phyloP scores from a whole-genome alignment of 2,113 vertebrate genomes.

The Pardalotus punctatus region DNA sequence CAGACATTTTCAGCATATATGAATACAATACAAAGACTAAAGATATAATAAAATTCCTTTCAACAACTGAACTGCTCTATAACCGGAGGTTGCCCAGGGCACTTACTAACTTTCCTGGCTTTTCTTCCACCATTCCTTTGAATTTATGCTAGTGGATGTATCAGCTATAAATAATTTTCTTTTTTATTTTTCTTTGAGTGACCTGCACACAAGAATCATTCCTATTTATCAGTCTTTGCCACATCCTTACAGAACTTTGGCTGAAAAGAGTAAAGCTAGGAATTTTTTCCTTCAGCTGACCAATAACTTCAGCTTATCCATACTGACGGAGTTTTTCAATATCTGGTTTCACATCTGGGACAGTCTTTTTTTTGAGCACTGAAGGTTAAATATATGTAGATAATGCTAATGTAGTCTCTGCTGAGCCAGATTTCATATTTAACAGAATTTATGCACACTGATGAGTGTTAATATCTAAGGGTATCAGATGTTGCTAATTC shows the following conservation, averaged over 20 bases:
- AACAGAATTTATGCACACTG: neutral
- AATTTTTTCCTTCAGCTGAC: neutral
- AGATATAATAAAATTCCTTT: neutral
- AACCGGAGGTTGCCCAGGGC: neutral
- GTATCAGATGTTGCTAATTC: conserved; percentile 3
- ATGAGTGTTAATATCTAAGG: neutral
- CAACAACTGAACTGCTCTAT: neutral
- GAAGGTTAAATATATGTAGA: neutral
- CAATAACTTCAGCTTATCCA: neutral
- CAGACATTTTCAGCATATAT: neutral
- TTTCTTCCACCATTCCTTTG: neutral
- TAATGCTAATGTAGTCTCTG: neutral
- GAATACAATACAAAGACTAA: neutral
- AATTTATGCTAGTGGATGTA: neutral
- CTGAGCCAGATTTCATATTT: conserved; percentile 9
- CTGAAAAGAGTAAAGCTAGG: neutral
- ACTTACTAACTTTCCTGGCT: neutral
- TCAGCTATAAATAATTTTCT: neutral
- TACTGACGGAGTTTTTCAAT: neutral
- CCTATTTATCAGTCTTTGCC: neutral
- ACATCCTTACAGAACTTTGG: neutral
- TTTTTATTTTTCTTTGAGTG: neutral
- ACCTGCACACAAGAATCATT: neutral
- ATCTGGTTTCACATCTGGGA: neutral
- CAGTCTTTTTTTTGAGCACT: neutral